These are phyloP conservation scores for Hybos culiciformis DNA, from an alignment of 2,888 invertebrate species.

Conservation along the genomic window DNA sequence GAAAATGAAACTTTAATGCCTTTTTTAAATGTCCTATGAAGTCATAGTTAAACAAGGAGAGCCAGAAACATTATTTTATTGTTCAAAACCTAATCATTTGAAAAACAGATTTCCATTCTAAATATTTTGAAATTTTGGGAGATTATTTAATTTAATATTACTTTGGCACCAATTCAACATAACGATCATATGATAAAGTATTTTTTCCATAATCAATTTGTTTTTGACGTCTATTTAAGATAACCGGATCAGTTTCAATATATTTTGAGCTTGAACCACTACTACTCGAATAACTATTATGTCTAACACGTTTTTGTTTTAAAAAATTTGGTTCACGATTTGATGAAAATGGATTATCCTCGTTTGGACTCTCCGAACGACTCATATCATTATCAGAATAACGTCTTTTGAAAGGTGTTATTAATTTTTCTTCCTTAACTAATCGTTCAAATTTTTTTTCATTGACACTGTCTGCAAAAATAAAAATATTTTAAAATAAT, in stretches of 20 bases:
- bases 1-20: too few relatives aligned
- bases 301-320: conserved; percentile 25
- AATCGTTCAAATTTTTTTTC: conserved; percentile 32
- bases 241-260: conserved; percentile 54
- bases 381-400: conserved; percentile 26
- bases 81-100: neutral
- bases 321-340: conserved; percentile 4
- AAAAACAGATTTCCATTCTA: neutral
- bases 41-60: too few relatives aligned
- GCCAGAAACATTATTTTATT: conserved; percentile 2
- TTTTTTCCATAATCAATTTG: conserved; percentile 94
- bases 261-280: conserved; percentile 18
- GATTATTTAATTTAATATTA: conserved; percentile 29
- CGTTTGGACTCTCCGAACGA: conserved; percentile 27
- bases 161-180: conserved; percentile 52
- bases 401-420: conserved; percentile 33
- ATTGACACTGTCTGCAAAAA: conserved; percentile 27
- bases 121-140: neutral
- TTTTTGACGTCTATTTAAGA: conserved; percentile 70
- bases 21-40: too few relatives aligned
- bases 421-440: conserved; percentile 31
- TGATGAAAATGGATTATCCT: conserved; percentile 3
- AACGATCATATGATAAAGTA: conserved; percentile 73
- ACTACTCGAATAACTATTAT: conserved; percentile 25
- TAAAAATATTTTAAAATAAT: neutral